These are phyloP conservation scores for Temnothorax rugatulus DNA, from an alignment of 2,888 invertebrate species.

Conservation along the genomic window DNA sequence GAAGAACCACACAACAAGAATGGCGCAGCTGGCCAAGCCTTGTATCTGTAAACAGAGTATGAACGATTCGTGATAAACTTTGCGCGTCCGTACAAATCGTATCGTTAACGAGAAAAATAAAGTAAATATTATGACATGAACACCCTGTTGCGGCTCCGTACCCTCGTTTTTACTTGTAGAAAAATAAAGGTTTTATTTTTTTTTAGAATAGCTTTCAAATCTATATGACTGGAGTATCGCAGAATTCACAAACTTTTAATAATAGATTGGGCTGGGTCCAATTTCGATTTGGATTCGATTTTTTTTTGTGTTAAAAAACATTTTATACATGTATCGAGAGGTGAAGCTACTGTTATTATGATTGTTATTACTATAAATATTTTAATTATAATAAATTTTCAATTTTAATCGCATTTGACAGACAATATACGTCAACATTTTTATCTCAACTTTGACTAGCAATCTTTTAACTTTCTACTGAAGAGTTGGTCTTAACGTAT, in stretches of 20 bases:
- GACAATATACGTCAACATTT: background rate
- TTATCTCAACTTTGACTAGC: background rate
- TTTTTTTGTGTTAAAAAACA: background rate
- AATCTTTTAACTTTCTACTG: background rate
- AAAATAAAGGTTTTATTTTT: too few species aligned
- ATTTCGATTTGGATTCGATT: background rate
- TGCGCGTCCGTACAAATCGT: background rate
- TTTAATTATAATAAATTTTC: background rate
- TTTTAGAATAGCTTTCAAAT: background rate
- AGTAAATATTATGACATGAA: too few species aligned
- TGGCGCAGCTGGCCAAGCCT: conserved; percentile 85
- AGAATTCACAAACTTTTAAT: background rate
- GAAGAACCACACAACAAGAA: conserved; percentile 85
- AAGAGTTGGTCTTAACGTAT: background rate
- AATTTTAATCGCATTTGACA: background rate
- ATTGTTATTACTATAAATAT: background rate
- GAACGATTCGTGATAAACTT: conserved; percentile 3
- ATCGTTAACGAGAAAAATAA: background rate
- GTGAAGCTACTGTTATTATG: too few species aligned
- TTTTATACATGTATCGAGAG: background rate
- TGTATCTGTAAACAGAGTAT: conserved; percentile 80
- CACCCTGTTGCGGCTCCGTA: too few species aligned
- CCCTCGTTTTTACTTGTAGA: too few species aligned
- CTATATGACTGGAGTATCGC: background rate
- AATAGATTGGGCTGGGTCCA: background rate